Evolutionary conservation across 2,797 vertebrate genomes (phyloP).

Genomic region (Garrulus glandarius): DNA sequence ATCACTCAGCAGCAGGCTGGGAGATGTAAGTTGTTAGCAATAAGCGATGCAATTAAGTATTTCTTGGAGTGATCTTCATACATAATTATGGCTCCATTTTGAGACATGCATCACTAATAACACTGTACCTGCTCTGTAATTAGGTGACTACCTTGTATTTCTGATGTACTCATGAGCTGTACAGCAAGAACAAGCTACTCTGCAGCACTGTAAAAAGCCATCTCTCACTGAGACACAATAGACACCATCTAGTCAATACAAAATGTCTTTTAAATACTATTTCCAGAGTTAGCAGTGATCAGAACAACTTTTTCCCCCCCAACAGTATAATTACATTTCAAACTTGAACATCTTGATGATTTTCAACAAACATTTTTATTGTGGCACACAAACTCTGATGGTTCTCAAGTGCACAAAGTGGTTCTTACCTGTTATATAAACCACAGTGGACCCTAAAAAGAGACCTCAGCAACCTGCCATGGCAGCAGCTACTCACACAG

Average conservation of each 20-base stretch:
- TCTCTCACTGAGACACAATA: slow-evolving; percentile 21
- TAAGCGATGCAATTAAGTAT: slow-evolving; percentile 62
- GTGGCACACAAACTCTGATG: background rate
- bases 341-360: background rate
- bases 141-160: slow-evolving; percentile 55
- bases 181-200: slow-evolving; percentile 5
- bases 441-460: background rate
- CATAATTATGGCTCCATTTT: slow-evolving; percentile 60
- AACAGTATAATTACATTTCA: background rate
- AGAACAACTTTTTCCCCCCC: background rate
- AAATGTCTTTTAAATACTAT: background rate
- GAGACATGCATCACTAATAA: slow-evolving; percentile 41
- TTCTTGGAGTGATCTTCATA: slow-evolving; percentile 61
- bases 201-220: background rate
- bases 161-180: background rate
- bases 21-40: slow-evolving; percentile 32
- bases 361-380: background rate
- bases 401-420: background rate
- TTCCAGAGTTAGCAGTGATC: background rate
- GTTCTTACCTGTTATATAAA: background rate
- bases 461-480: rapidly evolving
- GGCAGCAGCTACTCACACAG: background rate
- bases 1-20: slow-evolving; percentile 24
- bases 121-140: slow-evolving; percentile 58
- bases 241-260: background rate